Evolutionary conservation across 2,797 vertebrate genomes (phyloP).

Genomic region (Pangasius mekongensis): DNA sequence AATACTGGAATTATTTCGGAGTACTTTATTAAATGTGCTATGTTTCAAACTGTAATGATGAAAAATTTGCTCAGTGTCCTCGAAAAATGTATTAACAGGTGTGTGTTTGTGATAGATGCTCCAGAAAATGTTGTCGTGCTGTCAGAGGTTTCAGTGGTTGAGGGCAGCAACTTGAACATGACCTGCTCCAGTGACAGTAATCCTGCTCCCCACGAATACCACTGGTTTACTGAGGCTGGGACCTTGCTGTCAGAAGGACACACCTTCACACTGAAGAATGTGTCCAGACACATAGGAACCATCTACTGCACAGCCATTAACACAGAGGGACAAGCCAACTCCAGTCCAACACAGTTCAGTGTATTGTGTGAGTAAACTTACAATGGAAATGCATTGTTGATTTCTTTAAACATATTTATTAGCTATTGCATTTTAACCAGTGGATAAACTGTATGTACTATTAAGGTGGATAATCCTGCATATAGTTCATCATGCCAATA

Average conservation of each 20-base stretch:
- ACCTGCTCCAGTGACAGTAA: conserved; percentile 67
- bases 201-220: conserved; percentile 62
- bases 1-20: not conserved
- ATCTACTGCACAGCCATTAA: conserved; percentile 70
- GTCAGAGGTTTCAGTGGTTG: conserved; percentile 52
- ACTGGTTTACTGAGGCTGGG: conserved; percentile 60
- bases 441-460: not conserved
- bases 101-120: conserved; percentile 55
- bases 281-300: conserved; percentile 59
- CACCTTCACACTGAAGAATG: conserved; percentile 53
- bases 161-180: conserved; percentile 64
- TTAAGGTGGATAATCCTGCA: not conserved
- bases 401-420: not conserved
- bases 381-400: not conserved
- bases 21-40: not conserved
- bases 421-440: not conserved
- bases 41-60: not conserved
- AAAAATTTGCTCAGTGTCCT: not conserved
- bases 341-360: conserved; percentile 55
- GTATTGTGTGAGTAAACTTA: conserved; percentile 66
- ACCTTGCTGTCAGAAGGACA: conserved; percentile 37
- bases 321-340: conserved; percentile 55
- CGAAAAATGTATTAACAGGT: not conserved
- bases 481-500: not conserved
- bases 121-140: conserved; percentile 64